A percentile compares a stretch with the other conserved stretches of the same genome.
phyloP scores from a whole-genome alignment of 2,113 vertebrate genomes.

The Crotalus horridus region DNA sequence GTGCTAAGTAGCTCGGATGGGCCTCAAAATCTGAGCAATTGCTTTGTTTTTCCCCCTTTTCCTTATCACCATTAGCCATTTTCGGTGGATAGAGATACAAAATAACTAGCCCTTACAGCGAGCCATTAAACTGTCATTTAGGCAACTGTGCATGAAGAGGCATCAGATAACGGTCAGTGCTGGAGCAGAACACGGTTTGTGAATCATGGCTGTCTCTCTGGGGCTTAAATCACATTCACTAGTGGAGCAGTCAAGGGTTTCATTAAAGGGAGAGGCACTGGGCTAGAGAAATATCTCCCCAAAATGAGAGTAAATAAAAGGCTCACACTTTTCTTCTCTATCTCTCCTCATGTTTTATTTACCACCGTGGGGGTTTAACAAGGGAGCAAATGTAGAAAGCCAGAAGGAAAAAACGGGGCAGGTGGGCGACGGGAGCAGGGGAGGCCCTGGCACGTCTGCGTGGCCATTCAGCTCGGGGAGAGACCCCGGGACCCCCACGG shows the following conservation, averaged over 20 bases:
- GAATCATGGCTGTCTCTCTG: conserved; percentile 80
- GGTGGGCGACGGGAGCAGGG: conserved; percentile 50
- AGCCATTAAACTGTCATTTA: conserved; percentile 79
- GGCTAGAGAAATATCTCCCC: conserved; percentile 77
- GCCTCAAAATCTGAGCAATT: conserved; percentile 62
- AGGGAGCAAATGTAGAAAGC: conserved; percentile 64
- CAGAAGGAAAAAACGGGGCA: conserved; percentile 56
- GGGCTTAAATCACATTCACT: conserved; percentile 83
- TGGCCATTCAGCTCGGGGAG: conserved; percentile 32
- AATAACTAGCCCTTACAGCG: conserved; percentile 76
- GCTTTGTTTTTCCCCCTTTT: conserved; percentile 66
- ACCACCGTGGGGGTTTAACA: conserved; percentile 66
- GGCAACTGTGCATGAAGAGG: conserved; percentile 79
- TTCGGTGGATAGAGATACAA: conserved; percentile 74
- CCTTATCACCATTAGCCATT: conserved; percentile 76
- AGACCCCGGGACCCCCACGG: conserved; percentile 22
- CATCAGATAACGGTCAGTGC: conserved; percentile 73
- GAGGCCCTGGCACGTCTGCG: conserved; percentile 44
- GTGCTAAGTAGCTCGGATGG: conserved; percentile 61
- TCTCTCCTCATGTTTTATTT: conserved; percentile 75
- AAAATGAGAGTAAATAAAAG: conserved; percentile 74
- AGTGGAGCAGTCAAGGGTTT: conserved; percentile 81
- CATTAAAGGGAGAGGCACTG: conserved; percentile 81
- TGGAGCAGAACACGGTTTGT: conserved; percentile 77
- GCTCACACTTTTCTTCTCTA: conserved; percentile 66